Conservation (phyloP, 2,113 vertebrate genomes). For the Pampusana beccarii region DNA sequence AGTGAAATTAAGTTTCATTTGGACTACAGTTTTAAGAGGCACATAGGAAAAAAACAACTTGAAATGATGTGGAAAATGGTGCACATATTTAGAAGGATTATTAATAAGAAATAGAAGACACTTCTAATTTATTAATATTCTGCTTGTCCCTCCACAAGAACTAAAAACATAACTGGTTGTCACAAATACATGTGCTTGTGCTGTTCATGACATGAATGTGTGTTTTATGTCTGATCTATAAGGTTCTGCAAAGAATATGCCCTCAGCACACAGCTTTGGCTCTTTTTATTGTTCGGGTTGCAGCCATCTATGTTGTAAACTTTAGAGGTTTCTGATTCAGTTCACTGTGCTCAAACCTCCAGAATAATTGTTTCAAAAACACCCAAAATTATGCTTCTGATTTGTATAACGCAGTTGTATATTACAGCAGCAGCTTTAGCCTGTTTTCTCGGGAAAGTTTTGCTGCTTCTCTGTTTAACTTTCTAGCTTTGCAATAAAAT, state of each 20-base stretch:
- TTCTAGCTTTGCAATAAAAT: neutral
- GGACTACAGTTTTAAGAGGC: neutral
- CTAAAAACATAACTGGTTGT: neutral
- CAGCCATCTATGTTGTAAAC: neutral
- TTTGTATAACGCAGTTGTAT: neutral
- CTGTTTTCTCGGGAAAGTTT: neutral
- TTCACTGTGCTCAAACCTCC: neutral
- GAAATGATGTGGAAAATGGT: neutral
- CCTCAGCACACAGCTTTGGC: neutral
- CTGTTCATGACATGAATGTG: neutral
- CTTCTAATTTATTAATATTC: neutral
- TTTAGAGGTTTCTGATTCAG: neutral
- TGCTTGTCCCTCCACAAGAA: neutral
- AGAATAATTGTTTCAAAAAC: neutral
- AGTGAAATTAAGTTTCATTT: neutral
- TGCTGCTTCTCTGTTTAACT: neutral
- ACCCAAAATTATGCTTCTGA: neutral
- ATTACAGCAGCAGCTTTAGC: neutral
- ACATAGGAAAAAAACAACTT: neutral
- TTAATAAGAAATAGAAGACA: neutral
- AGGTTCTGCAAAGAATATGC: neutral
- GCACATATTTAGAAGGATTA: neutral
- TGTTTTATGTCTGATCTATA: neutral
- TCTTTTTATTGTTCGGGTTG: neutral
- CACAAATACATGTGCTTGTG: neutral